Conservation (phyloP, 2,888 invertebrate species). For the Auanema sp. region DNA sequence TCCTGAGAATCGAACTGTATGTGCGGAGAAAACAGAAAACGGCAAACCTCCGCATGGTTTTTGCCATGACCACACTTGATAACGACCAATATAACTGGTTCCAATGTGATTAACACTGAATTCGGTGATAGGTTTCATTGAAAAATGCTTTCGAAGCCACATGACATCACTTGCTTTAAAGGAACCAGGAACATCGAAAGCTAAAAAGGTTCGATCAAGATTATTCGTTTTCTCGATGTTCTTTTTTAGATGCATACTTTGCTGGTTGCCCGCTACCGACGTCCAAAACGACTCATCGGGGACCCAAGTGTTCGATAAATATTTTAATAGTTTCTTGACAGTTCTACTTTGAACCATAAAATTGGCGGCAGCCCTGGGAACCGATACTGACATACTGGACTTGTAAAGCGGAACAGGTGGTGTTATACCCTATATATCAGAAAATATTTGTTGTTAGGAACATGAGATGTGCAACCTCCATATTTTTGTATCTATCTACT, state of each 20-base stretch:
- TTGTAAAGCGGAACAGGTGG: slow-evolving; percentile 45
- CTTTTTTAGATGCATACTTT: slow-evolving; percentile 7
- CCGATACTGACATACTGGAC: slow-evolving; percentile 41
- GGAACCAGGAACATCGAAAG: slow-evolving; percentile 34
- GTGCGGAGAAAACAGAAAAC: too few relatives aligned
- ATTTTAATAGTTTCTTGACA: slow-evolving; percentile 30
- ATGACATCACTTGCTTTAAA: slow-evolving; percentile 35
- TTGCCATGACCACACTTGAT: slow-evolving; percentile 35
- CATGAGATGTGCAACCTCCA: slow-evolving; percentile 24
- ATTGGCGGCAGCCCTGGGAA: slow-evolving; percentile 37
- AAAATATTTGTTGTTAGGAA: neutral
- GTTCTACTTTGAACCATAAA: slow-evolving; percentile 23
- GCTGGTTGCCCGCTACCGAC: slow-evolving; percentile 31
- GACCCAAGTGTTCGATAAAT: slow-evolving; percentile 34
- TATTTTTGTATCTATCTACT: slow-evolving; percentile 33
- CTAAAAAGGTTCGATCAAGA: slow-evolving; percentile 10
- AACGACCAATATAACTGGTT: slow-evolving; percentile 36
- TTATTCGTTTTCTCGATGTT: neutral
- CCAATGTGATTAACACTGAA: slow-evolving; percentile 31
- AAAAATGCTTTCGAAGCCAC: slow-evolving; percentile 31
- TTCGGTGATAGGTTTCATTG: slow-evolving; percentile 23
- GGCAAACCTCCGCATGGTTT: slow-evolving; percentile 12
- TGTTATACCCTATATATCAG: slow-evolving; percentile 24
- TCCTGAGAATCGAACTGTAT: slow-evolving; percentile 24
- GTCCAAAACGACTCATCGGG: slow-evolving; percentile 52